Percentiles rank a stretch among this genome's conserved stretches.
Evolutionary conservation across 2,888 invertebrate genomes (phyloP).

Genomic region (Agrypnus murinus): DNA sequence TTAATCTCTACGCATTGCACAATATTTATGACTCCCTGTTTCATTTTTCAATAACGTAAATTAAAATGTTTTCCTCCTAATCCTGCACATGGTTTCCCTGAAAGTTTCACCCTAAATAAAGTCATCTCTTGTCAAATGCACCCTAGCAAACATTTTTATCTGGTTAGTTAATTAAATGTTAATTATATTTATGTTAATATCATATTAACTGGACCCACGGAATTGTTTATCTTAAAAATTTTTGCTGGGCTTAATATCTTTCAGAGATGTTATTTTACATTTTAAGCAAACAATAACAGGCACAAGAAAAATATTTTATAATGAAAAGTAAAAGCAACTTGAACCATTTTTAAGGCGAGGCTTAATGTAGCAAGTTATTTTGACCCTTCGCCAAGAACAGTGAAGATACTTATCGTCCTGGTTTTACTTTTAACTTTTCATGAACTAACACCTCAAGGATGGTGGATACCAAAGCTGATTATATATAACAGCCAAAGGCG

Average conservation of each 20-base stretch:
- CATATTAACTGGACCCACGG: too few relatives aligned
- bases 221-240: too few relatives aligned
- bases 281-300: too few relatives aligned
- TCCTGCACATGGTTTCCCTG: background rate
- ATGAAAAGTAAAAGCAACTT: too few relatives aligned
- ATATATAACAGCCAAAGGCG: background rate
- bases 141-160: background rate
- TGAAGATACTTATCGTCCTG: slow-evolving; percentile 2
- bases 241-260: too few relatives aligned
- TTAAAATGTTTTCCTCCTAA: slow-evolving; percentile 33
- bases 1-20: slow-evolving; percentile 50
- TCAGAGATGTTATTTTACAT: too few relatives aligned
- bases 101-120: too few relatives aligned
- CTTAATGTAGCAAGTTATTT: background rate
- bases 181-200: too few relatives aligned
- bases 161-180: background rate
- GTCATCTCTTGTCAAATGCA: background rate
- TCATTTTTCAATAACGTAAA: slow-evolving; percentile 42
- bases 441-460: slow-evolving; percentile 3
- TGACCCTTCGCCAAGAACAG: background rate
- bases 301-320: too few relatives aligned
- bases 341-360: background rate
- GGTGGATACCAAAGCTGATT: background rate
- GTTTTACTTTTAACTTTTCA: background rate
- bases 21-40: slow-evolving; percentile 46